Base-by-base conservation (phyloP, 2,113 vertebrate genomes). In the Bubo bubo region DNA sequence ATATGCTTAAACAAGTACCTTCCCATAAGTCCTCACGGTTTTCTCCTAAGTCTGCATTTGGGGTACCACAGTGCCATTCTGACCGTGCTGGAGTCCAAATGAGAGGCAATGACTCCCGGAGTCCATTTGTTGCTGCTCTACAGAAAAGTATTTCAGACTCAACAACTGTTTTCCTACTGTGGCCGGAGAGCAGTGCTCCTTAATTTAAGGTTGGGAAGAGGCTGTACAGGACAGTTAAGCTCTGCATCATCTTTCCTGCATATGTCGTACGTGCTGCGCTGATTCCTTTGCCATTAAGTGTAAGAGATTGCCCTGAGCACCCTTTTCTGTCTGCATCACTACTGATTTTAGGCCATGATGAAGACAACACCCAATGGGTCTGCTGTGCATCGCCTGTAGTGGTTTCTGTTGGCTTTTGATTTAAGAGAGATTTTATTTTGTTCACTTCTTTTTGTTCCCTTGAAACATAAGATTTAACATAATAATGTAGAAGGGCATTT, bases 151-250 rank as follows among this genome's bases (percentile, higher is more conserved):
- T 7, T 84, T 55, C 47, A 87, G n/a, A 73, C 8, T 3, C 27
- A 58, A 19, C 4, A 20, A 1, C 0, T 18, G 12, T 6, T 37
- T 62, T 34, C 41, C 50, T 55, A 6, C 1, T 2, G 26, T 13
- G 35, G 41, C 34, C 6, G 7, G 41, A 70, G 26, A 58, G 27
- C 59, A 43, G 39, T 4, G 14, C 34, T 64, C 14, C 30, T 34
- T 18, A 70, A 21, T 71, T 30, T 43, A 26, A 2, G 0, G 21
- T 22, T 45, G 47, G 32, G 23, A 88, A 72, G 47, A 67, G 28
- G 37, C 10, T 45, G 27, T 21, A 45, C 6, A 60, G 35, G 30
- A 74, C 41, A 71, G 24, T 34, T 63, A n/a, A 82, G 23, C 27
- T 82, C 60, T 37, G 0, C 4, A 18, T 34, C 74, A 82, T n/a